These are phyloP conservation scores for Quadriops clusia DNA, from an alignment of 2,888 invertebrate species.

Conservation along the genomic window DNA sequence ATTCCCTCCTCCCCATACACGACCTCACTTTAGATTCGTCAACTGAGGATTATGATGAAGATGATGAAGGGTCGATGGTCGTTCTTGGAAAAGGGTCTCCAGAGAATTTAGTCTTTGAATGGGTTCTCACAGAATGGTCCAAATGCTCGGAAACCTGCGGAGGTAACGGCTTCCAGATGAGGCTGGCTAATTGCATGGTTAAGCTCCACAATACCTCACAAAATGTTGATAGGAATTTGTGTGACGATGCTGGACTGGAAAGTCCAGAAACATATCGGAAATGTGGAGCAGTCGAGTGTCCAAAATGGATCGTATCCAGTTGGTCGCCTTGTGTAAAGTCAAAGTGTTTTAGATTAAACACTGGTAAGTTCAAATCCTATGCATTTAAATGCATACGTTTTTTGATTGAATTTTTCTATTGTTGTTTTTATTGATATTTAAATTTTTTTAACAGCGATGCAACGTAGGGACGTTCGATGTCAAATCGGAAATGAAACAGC, in stretches of 20 bases:
- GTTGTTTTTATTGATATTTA: neutral
- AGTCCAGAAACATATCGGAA: conserved; percentile 51
- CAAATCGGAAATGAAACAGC: conserved; percentile 33
- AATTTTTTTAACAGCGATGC: conserved; percentile 45
- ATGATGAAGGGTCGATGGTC: conserved; percentile 19
- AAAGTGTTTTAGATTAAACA: conserved; percentile 63
- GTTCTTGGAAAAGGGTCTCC: conserved; percentile 24
- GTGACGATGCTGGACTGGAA: conserved; percentile 57
- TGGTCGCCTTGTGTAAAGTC: conserved; percentile 65
- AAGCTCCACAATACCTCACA: conserved; percentile 43
- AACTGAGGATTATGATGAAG: conserved; percentile 14
- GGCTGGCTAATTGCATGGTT: conserved; percentile 62
- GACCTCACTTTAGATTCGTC: too few relatives aligned
- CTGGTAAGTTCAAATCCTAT: conserved; percentile 38
- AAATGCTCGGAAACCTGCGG: conserved; percentile 76
- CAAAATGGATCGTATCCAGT: conserved; percentile 56
- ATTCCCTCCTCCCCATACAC: too few relatives aligned
- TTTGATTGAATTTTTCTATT: neutral
- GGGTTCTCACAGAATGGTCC: conserved; percentile 78
- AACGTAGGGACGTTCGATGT: conserved; percentile 57
- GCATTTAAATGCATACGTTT: neutral
- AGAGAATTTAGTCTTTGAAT: conserved; percentile 53
- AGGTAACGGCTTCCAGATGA: conserved; percentile 58
- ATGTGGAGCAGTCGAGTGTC: conserved; percentile 58
- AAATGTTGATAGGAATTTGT: conserved; percentile 51